These are phyloP conservation scores for Perodicticus potto DNA, from an alignment of 2,797 vertebrate genomes.

Conservation along the genomic window DNA sequence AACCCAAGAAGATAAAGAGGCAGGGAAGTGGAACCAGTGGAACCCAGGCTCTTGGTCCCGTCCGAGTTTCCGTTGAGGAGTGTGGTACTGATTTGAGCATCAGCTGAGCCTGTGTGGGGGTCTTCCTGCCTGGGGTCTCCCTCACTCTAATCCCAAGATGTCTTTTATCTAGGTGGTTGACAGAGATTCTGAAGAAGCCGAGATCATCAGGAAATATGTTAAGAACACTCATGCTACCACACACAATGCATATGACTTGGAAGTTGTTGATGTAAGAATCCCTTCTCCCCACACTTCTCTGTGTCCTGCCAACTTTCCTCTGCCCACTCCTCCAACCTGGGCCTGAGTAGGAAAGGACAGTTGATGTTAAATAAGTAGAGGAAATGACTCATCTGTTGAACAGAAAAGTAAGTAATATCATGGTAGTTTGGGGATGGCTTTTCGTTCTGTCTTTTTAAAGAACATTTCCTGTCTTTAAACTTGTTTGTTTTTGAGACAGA, in stretches of 20 bases:
- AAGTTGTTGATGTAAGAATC: constrained; percentile 94
- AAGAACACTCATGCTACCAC: constrained; percentile 99
- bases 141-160: neutral
- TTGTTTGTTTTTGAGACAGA: neutral
- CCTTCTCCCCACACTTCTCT: fast-evolving
- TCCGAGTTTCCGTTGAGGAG: neutral
- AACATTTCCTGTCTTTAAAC: neutral
- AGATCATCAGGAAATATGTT: constrained; percentile 95
- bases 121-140: neutral
- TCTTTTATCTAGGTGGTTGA: constrained; percentile 93
- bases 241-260: constrained; percentile 97
- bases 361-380: neutral
- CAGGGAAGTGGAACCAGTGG: neutral
- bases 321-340: neutral
- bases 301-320: neutral
- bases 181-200: constrained; percentile 93
- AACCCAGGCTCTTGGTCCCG: neutral
- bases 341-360: neutral
- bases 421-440: neutral
- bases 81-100: fast-evolving
- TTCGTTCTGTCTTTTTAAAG: neutral
- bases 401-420: neutral
- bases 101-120: fast-evolving
- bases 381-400: neutral
- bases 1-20: neutral